Conservation (phyloP, 2,888 invertebrate genomes). For the Apoda limacodes region DNA sequence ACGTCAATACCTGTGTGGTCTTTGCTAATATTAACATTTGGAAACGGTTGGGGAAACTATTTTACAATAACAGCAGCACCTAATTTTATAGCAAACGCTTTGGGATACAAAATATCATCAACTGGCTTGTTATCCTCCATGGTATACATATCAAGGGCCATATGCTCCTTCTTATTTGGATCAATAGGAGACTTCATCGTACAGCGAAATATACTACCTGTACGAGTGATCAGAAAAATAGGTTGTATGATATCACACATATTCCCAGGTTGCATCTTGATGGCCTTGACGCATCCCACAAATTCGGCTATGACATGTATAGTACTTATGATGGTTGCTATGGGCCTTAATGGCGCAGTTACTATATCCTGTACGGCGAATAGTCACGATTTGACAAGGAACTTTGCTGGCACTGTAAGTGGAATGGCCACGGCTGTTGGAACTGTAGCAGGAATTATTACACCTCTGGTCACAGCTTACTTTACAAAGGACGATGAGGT, state of each 20-base stretch:
- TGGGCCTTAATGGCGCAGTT: conserved; percentile 64
- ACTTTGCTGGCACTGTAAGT: conserved; percentile 74
- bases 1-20: conserved; percentile 72
- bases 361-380: conserved; percentile 53
- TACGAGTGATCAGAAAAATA: conserved; percentile 51
- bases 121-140: conserved; percentile 21
- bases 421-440: conserved; percentile 73
- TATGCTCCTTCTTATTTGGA: conserved; percentile 18
- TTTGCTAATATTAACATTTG: conserved; percentile 68
- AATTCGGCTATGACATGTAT: conserved; percentile 54
- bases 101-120: conserved; percentile 62
- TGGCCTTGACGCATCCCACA: conserved; percentile 48
- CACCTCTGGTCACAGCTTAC: conserved; percentile 71
- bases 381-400: conserved; percentile 74
- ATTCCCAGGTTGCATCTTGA: conserved; percentile 33
- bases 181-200: conserved; percentile 26
- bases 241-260: conserved; percentile 60
- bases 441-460: conserved; percentile 71
- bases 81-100: conserved; percentile 70
- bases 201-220: conserved; percentile 12
- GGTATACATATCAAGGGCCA: conserved; percentile 20
- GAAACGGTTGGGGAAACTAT: conserved; percentile 74
- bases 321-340: conserved; percentile 60
- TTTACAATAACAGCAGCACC: conserved; percentile 74
- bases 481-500: conserved; percentile 47